These are phyloP conservation scores for Anolis carolinensis DNA, from an alignment of 2,113 vertebrate species.

Conservation along the genomic window DNA sequence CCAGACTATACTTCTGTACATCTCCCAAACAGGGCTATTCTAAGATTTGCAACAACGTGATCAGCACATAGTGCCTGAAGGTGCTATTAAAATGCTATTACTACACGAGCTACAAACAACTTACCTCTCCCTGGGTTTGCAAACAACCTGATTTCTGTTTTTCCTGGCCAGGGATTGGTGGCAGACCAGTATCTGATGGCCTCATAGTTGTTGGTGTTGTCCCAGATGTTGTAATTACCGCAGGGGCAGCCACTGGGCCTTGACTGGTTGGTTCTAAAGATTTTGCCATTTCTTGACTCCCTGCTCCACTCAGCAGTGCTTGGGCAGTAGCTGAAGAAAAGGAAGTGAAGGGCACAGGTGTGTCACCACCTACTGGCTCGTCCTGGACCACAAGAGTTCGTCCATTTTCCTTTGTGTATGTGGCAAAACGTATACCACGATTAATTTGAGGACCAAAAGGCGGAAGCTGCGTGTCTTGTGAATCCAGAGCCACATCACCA, in stretches of 20 bases:
- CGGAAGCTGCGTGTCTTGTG: conserved; percentile 78
- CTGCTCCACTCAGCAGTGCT: conserved; percentile 79
- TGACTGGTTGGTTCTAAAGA: conserved; percentile 81
- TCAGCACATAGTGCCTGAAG: not conserved
- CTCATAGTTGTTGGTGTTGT: conserved; percentile 83
- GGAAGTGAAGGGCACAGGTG: conserved; percentile 74
- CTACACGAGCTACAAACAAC: conserved; percentile 42
- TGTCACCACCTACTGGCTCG: conserved; percentile 78
- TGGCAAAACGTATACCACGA: conserved; percentile 83
- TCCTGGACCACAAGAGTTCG: conserved; percentile 86
- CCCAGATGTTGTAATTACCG: conserved; percentile 80
- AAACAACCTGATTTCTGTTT: conserved; percentile 80
- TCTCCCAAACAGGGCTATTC: not conserved
- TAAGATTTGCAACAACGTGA: not conserved
- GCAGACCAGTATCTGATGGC: conserved; percentile 82
- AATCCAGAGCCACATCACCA: conserved; percentile 74
- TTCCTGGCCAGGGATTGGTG: conserved; percentile 78
- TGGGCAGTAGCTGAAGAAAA: conserved; percentile 88
- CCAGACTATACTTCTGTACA: not conserved
- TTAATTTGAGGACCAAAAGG: conserved; percentile 84
- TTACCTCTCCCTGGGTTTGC: conserved; percentile 86
- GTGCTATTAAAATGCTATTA: not conserved
- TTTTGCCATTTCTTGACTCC: conserved; percentile 79
- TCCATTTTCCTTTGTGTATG: conserved; percentile 95
- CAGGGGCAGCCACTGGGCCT: conserved; percentile 68